A percentile compares a stretch with the other conserved stretches of the same genome.
These are phyloP conservation scores for Salvator merianae DNA, from an alignment of 2,113 vertebrate species.

Conservation along the genomic window DNA sequence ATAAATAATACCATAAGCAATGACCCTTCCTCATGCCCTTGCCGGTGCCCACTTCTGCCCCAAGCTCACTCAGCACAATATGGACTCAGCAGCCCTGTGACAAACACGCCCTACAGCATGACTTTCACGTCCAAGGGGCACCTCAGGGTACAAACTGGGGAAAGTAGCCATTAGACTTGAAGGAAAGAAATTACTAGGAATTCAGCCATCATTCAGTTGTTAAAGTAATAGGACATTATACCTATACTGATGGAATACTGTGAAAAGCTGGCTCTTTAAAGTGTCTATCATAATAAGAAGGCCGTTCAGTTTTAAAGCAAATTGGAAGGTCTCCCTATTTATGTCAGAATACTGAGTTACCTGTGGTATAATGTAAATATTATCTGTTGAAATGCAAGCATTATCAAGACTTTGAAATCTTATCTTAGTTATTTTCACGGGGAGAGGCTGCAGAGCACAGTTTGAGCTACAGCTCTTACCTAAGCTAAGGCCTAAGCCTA, in stretches of 20 bases:
- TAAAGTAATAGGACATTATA: background rate
- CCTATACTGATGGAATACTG: background rate
- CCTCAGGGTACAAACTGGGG: background rate
- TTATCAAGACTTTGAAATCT: background rate
- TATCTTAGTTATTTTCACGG: background rate
- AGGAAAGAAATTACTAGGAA: rapidly evolving
- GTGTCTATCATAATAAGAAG: background rate
- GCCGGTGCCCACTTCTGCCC: background rate
- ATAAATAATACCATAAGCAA: too few species aligned
- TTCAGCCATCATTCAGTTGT: background rate
- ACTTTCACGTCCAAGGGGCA: background rate
- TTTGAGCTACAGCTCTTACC: background rate
- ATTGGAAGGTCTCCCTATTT: too few species aligned
- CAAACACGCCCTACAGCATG: background rate
- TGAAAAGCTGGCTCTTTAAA: background rate
- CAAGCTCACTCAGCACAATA: background rate
- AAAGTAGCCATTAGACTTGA: background rate
- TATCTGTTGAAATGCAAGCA: background rate
- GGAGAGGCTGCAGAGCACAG: background rate
- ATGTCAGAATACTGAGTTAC: background rate
- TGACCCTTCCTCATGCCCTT: background rate
- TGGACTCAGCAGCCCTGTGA: background rate
- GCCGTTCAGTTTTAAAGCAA: background rate
- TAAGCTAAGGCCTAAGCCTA: background rate
- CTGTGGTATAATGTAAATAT: too few species aligned